Base-by-base conservation (phyloP, 2,113 vertebrate species). In the Tenebrosternarchus preto region DNA sequence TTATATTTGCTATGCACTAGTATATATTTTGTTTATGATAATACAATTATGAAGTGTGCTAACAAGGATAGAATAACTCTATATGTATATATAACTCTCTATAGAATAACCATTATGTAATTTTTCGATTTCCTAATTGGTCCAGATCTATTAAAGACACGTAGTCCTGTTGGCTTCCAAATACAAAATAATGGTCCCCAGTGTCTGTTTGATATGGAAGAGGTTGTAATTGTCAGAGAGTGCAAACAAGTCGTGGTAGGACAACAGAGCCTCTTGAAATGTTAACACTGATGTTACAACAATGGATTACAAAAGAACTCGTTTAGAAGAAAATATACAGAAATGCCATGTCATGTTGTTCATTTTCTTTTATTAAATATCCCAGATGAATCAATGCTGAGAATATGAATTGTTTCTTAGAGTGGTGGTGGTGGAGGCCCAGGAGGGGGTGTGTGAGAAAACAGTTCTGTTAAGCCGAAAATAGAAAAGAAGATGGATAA, bases 401-500 rank as follows among this genome's bases (percentile, higher is more conserved):
- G n/a, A 57, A 31, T 46, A 9, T 67, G 15, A 29, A 73, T 33
- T 36, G 31, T 22, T 46, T 78, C 29, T 73, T 25, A 17, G 43
- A 9, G 43, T 50, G 43, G 43, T 50, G 43, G 43, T 50, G 43
- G 43, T 50, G 43, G 43, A 50, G 43, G 11, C 43, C 43, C 43
- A 50, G 9, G 43, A 50, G 43, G 12, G 39, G 9, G 43, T 50
- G 43, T 3, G 43, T 50, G 43, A 50, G 43, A 73, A 50, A 43
- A 71, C 60, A 8, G 15, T 43, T 61, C 7, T 77, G 31, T 27
- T 64, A 46, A 39, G 59, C 66, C 43, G n/a, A 77, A 81, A 72
- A 84, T 61, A 77, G 78, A 73, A 36, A 75, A 66, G 57, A 15
- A 53, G 57, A 81, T 17, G 27, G 53, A 83, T 73, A 60, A 80